Evolutionary conservation across 64 coral and sea anemone species (phyloP), one percentile per base, ranked within the genome.

Genomic region (Astreopora myriophthalma): DNA sequence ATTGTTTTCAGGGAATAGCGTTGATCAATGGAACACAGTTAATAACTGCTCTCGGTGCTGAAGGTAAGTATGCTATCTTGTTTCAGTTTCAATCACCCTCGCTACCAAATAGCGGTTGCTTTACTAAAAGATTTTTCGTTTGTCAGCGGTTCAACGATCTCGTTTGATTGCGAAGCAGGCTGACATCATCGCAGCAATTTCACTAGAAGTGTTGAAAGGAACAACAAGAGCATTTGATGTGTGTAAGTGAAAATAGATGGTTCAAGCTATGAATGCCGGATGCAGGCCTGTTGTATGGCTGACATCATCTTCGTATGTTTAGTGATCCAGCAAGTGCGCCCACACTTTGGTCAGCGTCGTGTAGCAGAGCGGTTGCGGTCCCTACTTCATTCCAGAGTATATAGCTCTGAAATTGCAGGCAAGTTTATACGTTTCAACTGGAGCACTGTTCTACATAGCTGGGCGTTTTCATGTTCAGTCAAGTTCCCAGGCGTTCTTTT

Each of bases 1-100:
- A 20, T 1, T 25, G 6, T 27, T 20, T 69, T 70, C 40, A 99
- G 97, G 97, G 97, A 38, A 14, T 99, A 34, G 97, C 97, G 37
- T 72, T 99, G 24, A 99, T 99, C 17, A 99, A 99, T 75, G 97
- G 97, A 35, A 99, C 97, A 6, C 97, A 99, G 63, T 73, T 99
- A 6, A 99, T 99, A 57, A 99, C 97, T 3, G 89, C 97, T 5
- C 69, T 99, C n/a, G 97, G 97, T 3, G 92, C 89, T 13, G 96
- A 94, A 94, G 96, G 96, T 98, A 75, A 78, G 78, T 31, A 1
- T 8, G n/a, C 3, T 5, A 24, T 16, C 26, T 32, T 20, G 49
- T 46, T 11, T 46, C 42, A 6, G 42, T 5, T 46, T 11, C 42
- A 46, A 55, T 55, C 8, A n/a, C n/a, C n/a, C n/a, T n/a, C n/a